Evolutionary conservation across 2,113 vertebrate species (phyloP), one percentile per base, ranked within the genome.

Genomic region (Xiphophorus couchianus): DNA sequence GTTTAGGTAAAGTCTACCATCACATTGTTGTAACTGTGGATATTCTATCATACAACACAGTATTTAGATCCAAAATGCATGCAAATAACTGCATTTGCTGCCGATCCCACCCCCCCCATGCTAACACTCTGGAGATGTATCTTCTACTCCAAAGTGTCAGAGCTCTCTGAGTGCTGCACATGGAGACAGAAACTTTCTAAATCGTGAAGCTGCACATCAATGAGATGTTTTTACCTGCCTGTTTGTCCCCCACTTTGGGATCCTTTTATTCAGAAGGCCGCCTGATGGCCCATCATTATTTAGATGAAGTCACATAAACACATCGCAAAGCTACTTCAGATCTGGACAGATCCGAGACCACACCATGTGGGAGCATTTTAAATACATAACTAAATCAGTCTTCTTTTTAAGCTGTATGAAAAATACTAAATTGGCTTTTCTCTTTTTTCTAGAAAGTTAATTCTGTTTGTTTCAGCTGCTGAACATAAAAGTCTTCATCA

Each of bases 241-340:
- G 88, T 93, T 91, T 93, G 83, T 93, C 84, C 69, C 44, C 84
- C 86, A 85, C 82, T 86, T 86, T 88, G 69, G 84, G 83, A 86
- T 76, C 84, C 87, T 86, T 91, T 90, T 89, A 89, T 87, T 66
- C 73, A 64, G 85, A 62, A 88, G 85, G 82, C 83, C 74, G 62
- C 44, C 81, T 72, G 82, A 83, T 48, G 77, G 75, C 70, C 77
- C 79, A 62, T 71, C 66, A 91, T 90, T 90, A 91, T 93, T 90
- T 89, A 80, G 86, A 90, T 89, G 68, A 86, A 86, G 80, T 66
- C 90, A 80, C 73, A 85, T 64, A 86, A 90, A 85, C 76, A 90
- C 73, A 33, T 63, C 13, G 8, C 74, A 81, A 87, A 85, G 81
- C 71, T 84, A 84, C 89, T 92, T 90, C 62, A 84, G 30, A 90